Evolutionary conservation across 2,113 vertebrate species (phyloP).

Genomic region (Greenwoodochromis staneri): DNA sequence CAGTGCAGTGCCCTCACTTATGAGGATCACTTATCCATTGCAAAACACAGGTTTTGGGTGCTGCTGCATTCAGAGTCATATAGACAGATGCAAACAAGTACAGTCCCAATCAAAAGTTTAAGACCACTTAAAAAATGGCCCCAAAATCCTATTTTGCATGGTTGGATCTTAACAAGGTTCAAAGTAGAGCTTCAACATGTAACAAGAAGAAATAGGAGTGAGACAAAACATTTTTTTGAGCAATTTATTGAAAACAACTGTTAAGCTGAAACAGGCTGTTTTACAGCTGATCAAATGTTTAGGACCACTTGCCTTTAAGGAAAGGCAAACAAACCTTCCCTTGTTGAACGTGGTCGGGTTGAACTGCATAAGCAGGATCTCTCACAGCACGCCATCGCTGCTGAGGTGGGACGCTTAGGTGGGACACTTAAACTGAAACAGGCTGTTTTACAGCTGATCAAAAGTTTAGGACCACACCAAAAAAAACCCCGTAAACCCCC

Average conservation of each 20-base stretch:
- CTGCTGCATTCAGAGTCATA: background rate
- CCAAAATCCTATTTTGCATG: background rate
- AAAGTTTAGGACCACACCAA: background rate
- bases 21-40: background rate
- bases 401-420: too few relatives aligned
- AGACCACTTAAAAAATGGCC: background rate
- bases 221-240: background rate
- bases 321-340: too few relatives aligned
- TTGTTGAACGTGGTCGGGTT: too few relatives aligned
- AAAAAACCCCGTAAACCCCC: fast-evolving
- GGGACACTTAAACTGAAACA: background rate
- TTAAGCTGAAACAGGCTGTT: background rate
- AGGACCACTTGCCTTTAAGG: too few relatives aligned
- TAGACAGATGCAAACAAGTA: fast-evolving
- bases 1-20: background rate
- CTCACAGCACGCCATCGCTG: too few relatives aligned
- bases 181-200: fast-evolving
- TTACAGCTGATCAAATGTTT: background rate
- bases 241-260: fast-evolving
- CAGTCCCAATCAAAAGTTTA: background rate
- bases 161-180: background rate
- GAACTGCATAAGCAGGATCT: too few relatives aligned
- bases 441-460: background rate
- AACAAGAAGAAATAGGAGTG: background rate
- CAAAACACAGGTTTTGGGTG: background rate